Conservation (phyloP, 2,113 vertebrate species). For the Epinephelus moara region DNA sequence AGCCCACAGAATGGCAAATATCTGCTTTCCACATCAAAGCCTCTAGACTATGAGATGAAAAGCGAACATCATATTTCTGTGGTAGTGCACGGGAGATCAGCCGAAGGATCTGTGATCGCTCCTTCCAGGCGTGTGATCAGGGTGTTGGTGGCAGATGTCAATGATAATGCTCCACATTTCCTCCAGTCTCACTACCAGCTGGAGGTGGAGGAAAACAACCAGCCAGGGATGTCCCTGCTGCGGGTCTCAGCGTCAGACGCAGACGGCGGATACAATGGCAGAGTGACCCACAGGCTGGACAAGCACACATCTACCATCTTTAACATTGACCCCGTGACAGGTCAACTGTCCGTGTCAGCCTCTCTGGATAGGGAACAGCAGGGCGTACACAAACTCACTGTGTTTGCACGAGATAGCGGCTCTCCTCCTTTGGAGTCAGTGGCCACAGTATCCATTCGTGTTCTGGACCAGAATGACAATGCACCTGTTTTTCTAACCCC, state of each 20-base stretch:
- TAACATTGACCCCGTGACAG: slow-evolving; percentile 72
- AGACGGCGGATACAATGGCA: slow-evolving; percentile 77
- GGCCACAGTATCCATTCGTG: slow-evolving; percentile 65
- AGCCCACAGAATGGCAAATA: slow-evolving; percentile 82
- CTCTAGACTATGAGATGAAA: slow-evolving; percentile 82
- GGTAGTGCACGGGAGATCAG: slow-evolving; percentile 42
- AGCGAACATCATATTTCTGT: slow-evolving; percentile 78
- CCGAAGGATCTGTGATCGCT: slow-evolving; percentile 34
- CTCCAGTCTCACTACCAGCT: slow-evolving; percentile 67
- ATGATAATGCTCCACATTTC: slow-evolving; percentile 84
- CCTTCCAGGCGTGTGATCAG: slow-evolving; percentile 65
- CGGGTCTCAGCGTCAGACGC: slow-evolving; percentile 77
- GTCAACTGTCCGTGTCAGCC: slow-evolving; percentile 72
- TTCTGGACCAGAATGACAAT: slow-evolving; percentile 86
- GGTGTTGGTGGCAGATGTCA: slow-evolving; percentile 81
- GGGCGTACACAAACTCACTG: slow-evolving; percentile 68
- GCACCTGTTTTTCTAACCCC: slow-evolving; percentile 76
- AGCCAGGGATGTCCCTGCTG: slow-evolving; percentile 66
- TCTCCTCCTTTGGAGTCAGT: slow-evolving; percentile 74
- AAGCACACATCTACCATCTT: slow-evolving; percentile 67
- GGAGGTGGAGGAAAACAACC: slow-evolving; percentile 83
- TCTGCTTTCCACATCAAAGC: slow-evolving; percentile 84
- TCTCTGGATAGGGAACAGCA: slow-evolving; percentile 83
- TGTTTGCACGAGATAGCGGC: slow-evolving; percentile 81
- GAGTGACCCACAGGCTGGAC: slow-evolving; percentile 77